phyloP scores from a whole-genome alignment of 2,888 invertebrate genomes.

The Sericinus montela region DNA sequence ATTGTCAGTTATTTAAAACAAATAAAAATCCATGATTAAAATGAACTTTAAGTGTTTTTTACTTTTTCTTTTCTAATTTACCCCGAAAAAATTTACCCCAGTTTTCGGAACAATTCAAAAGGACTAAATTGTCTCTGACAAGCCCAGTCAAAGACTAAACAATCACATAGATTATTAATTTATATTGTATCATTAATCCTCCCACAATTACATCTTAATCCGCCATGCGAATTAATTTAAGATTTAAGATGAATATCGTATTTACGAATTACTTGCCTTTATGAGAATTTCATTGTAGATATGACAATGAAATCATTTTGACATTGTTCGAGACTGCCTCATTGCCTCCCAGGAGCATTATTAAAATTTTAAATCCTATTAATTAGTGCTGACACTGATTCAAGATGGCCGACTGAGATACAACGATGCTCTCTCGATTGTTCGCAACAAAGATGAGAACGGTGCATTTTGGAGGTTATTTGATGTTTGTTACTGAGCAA shows the following conservation, averaged over 20 bases:
- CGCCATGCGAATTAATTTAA: too few relatives aligned
- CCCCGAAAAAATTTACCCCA: too few relatives aligned
- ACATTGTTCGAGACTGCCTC: slow-evolving; percentile 4
- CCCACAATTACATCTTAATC: too few relatives aligned
- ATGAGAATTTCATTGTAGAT: slow-evolving; percentile 13
- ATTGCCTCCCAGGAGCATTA: slow-evolving; percentile 2
- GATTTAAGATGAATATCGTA: background rate
- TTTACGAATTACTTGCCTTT: slow-evolving; percentile 1
- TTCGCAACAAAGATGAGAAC: slow-evolving; percentile 40
- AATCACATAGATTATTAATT: too few relatives aligned
- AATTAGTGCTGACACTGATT: slow-evolving; percentile 57
- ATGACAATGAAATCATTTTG: slow-evolving; percentile 4
- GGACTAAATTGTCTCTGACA: too few relatives aligned
- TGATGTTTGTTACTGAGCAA: slow-evolving; percentile 8
- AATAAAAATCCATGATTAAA: too few relatives aligned
- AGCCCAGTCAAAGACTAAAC: too few relatives aligned
- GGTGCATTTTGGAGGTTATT: slow-evolving; percentile 31
- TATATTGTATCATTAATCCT: too few relatives aligned
- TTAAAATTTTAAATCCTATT: slow-evolving; percentile 31
- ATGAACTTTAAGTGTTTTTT: too few relatives aligned
- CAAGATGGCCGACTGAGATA: slow-evolving; percentile 65
- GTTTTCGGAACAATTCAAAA: too few relatives aligned
- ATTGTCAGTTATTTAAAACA: too few relatives aligned
- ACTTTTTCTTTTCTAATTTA: too few relatives aligned
- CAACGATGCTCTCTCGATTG: slow-evolving; percentile 61